Percentiles rank a stretch among this genome's conserved stretches.
Evolutionary conservation across 2,888 invertebrate genomes (phyloP).

Genomic region (Eilema griseolum): DNA sequence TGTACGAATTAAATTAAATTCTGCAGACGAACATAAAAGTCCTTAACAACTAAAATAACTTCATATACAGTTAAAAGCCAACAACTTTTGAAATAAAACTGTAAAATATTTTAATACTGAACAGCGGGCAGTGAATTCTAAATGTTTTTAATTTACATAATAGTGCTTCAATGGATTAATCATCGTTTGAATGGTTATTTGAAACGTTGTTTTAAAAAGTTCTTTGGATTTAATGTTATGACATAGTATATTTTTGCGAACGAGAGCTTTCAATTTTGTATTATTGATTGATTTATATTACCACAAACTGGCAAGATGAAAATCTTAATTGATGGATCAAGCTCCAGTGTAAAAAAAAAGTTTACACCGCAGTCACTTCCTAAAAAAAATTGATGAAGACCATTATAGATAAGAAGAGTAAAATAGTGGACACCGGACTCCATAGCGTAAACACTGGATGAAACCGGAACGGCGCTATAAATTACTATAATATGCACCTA

Average conservation of each 20-base stretch:
- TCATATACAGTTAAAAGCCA: conserved; percentile 15
- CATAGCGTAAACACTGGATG: too few relatives aligned
- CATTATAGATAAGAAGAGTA: too few relatives aligned
- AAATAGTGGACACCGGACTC: too few relatives aligned
- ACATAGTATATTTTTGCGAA: background rate
- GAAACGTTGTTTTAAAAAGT: too few relatives aligned
- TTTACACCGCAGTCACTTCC: too few relatives aligned
- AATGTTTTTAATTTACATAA: conserved; percentile 47
- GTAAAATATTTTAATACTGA: conserved; percentile 33
- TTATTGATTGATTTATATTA: background rate
- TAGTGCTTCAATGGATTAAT: conserved; percentile 37
- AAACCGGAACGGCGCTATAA: too few relatives aligned
- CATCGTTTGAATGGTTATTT: conserved; percentile 34
- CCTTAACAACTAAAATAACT: background rate
- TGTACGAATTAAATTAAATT: background rate
- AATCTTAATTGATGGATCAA: too few relatives aligned
- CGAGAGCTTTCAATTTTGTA: background rate
- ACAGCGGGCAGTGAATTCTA: conserved; percentile 32
- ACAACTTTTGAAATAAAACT: conserved; percentile 24
- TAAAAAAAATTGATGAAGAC: too few relatives aligned
- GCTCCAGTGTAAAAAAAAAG: too few relatives aligned
- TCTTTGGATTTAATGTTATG: conserved; percentile 21
- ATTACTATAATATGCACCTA: too few relatives aligned
- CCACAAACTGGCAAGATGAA: too few relatives aligned
- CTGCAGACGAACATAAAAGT: background rate